phyloP scores from a whole-genome alignment of 1,140 invertebrate species.

The Eriocheir sinensis region DNA sequence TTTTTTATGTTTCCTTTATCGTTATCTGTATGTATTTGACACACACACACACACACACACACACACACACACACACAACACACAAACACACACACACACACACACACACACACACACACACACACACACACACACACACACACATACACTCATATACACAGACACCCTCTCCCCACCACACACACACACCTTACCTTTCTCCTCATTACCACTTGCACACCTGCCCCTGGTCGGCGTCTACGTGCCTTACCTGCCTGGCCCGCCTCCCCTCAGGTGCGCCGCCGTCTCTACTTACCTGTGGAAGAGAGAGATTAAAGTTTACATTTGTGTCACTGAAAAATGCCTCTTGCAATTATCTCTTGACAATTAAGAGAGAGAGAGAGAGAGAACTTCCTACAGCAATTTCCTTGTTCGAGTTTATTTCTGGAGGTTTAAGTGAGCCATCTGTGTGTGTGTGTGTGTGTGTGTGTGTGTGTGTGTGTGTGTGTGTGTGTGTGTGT shows the following conservation, averaged over 20 bases:
- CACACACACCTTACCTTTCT: conserved; percentile 1
- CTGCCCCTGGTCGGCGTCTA: background rate
- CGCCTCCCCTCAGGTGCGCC: background rate
- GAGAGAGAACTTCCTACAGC: background rate
- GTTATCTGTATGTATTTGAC: background rate
- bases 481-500: background rate
- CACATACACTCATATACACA: too few species aligned
- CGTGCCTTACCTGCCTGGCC: background rate
- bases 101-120: background rate
- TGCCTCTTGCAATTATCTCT: background rate
- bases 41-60: too few species aligned
- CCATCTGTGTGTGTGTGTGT: background rate
- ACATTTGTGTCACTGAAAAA: conserved; percentile 16
- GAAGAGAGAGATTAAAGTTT: conserved; percentile 12
- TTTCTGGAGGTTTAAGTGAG: background rate
- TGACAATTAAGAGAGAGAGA: background rate
- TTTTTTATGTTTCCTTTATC: background rate
- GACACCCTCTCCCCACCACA: too few species aligned
- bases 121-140: too few species aligned
- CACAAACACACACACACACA: too few species aligned
- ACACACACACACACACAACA: background rate
- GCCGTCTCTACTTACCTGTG: background rate
- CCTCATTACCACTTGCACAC: background rate
- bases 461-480: background rate
- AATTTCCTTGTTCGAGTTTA: background rate